phyloP scores from a whole-genome alignment of 92 coral and sea anemone species.

The Hydrozoanthus gracilis region DNA sequence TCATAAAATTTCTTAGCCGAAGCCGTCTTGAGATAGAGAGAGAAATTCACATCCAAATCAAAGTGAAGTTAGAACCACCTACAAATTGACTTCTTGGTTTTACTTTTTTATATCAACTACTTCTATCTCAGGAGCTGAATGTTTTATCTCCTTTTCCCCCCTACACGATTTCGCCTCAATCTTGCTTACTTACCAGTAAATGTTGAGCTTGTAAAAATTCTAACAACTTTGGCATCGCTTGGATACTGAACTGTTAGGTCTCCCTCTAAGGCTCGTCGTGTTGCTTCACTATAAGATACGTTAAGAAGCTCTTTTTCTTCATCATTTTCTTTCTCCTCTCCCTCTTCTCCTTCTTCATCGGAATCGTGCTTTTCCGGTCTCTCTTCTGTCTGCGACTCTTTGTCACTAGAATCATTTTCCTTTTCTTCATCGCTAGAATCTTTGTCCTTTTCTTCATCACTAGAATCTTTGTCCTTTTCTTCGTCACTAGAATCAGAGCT shows the following conservation, averaged over 20 bases:
- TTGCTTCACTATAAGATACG: slow-evolving; percentile 61
- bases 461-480: slow-evolving; percentile 41
- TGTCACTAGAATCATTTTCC: background rate
- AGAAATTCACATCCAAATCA: too few species aligned
- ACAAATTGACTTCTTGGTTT: too few species aligned
- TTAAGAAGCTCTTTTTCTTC: slow-evolving; percentile 39
- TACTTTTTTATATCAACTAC: too few species aligned
- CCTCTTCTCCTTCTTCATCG: slow-evolving; percentile 29
- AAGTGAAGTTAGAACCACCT: too few species aligned
- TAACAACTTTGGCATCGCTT: slow-evolving; percentile 86
- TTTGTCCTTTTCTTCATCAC: slow-evolving; percentile 16
- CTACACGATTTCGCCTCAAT: too few species aligned
- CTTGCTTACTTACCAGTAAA: slow-evolving; percentile 79
- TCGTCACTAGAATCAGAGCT: background rate
- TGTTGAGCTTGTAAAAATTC: slow-evolving; percentile 97
- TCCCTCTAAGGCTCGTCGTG: slow-evolving; percentile 82
- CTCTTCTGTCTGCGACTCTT: slow-evolving; percentile 33
- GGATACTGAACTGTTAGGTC: slow-evolving; percentile 79
- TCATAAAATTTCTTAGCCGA: too few species aligned
- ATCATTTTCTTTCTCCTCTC: slow-evolving; percentile 17
- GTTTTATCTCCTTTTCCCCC: too few species aligned
- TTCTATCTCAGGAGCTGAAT: too few species aligned
- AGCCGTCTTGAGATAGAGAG: too few species aligned
- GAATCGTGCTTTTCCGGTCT: slow-evolving; percentile 37
- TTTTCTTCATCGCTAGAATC: slow-evolving; percentile 36